phyloP scores from a whole-genome alignment of 2,888 invertebrate genomes.

The Drosophila pegasa region DNA sequence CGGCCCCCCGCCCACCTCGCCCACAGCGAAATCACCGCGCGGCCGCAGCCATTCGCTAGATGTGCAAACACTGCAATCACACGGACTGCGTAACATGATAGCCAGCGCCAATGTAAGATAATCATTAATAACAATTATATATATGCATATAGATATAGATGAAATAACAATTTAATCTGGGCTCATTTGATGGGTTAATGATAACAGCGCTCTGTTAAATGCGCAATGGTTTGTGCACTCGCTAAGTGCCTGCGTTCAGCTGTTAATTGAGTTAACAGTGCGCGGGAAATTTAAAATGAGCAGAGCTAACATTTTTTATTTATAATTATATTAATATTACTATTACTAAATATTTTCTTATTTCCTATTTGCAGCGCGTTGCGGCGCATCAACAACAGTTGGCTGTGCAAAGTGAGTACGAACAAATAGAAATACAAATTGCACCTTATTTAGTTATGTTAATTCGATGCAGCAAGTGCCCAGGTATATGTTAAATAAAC shows the following conservation, averaged over 20 bases:
- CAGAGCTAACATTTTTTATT: not conserved
- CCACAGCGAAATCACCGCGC: slow-evolving; percentile 76
- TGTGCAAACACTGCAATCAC: slow-evolving; percentile 83
- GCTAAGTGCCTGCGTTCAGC: slow-evolving; percentile 18
- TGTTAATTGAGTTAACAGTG: slow-evolving; percentile 15
- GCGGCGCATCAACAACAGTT: slow-evolving; percentile 88
- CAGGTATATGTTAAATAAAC: slow-evolving; percentile 42
- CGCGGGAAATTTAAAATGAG: slow-evolving; percentile 32
- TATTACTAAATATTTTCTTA: slow-evolving; percentile 18
- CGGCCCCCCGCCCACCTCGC: slow-evolving; percentile 67
- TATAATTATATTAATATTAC: not conserved
- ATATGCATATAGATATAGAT: not conserved
- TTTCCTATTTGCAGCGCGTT: slow-evolving; percentile 88
- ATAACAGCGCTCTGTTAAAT: slow-evolving; percentile 30
- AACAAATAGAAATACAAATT: slow-evolving; percentile 3
- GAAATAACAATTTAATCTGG: too few species aligned
- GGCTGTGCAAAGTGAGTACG: slow-evolving; percentile 86
- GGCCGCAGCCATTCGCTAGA: slow-evolving; percentile 84
- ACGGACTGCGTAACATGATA: slow-evolving; percentile 82
- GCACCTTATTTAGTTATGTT: not conserved
- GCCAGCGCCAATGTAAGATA: slow-evolving; percentile 80
- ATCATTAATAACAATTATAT: not conserved
- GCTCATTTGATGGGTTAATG: slow-evolving; percentile 6
- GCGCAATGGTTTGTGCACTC: slow-evolving; percentile 36
- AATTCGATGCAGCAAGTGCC: slow-evolving; percentile 69